These are phyloP conservation scores for Lethrus apterus DNA, from an alignment of 1,140 invertebrate species.

Conservation along the genomic window DNA sequence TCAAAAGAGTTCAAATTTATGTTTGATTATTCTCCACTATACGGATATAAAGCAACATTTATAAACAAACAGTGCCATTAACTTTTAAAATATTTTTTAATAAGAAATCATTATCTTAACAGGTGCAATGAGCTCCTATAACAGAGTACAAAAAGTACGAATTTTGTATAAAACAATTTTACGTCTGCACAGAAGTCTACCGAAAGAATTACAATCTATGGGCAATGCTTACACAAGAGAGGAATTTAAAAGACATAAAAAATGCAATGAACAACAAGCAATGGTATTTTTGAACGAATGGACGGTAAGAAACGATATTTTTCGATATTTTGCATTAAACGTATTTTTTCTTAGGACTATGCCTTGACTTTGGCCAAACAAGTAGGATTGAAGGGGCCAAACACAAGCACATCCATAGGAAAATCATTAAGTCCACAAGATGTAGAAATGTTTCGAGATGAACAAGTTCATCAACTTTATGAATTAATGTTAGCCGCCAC, in stretches of 20 bases:
- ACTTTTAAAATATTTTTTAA: no score
- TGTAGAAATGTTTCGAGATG: constrained; percentile 66
- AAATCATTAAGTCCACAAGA: constrained; percentile 51
- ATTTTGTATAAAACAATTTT: constrained; percentile 84
- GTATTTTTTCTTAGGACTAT: constrained; percentile 57
- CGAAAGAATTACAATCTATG: constrained; percentile 63
- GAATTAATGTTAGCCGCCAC: constrained; percentile 68
- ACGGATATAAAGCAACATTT: no score
- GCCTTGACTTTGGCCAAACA: constrained; percentile 64
- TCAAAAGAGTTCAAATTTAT: neutral
- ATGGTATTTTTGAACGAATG: constrained; percentile 79
- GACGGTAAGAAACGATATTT: constrained; percentile 59
- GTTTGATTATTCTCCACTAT: neutral
- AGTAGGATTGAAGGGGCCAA: constrained; percentile 53
- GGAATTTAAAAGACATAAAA: constrained; percentile 82
- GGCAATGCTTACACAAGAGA: constrained; percentile 80
- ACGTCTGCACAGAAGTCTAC: constrained; percentile 74
- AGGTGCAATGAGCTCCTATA: constrained; percentile 44
- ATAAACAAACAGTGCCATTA: no score
- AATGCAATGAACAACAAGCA: constrained; percentile 61
- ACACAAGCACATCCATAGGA: constrained; percentile 52
- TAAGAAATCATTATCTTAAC: no score
- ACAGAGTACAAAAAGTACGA: constrained; percentile 47
- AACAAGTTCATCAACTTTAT: constrained; percentile 75
- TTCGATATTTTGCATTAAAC: constrained; percentile 13